phyloP scores from a whole-genome alignment of 2,113 vertebrate genomes.

The Amia ocellicauda region DNA sequence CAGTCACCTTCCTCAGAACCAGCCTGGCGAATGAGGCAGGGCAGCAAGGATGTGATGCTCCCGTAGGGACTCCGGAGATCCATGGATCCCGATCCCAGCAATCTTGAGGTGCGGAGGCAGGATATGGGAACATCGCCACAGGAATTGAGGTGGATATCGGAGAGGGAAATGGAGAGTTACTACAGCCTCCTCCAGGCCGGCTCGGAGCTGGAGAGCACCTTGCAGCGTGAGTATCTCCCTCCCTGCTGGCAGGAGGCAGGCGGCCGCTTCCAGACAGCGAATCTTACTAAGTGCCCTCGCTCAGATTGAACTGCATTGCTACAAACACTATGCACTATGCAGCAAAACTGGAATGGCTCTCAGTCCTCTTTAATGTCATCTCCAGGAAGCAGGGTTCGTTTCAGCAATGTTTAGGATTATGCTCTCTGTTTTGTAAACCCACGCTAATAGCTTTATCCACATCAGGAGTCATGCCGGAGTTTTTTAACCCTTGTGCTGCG shows the following conservation, averaged over 20 bases:
- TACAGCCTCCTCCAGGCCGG: constrained; percentile 72
- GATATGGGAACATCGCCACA: constrained; percentile 59
- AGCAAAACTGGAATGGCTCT: neutral
- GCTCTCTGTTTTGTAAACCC: too few relatives aligned
- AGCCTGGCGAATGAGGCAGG: constrained; percentile 14
- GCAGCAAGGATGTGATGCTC: constrained; percentile 51
- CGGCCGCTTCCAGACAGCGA: neutral
- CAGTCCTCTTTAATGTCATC: neutral
- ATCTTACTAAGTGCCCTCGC: neutral
- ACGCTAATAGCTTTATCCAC: constrained; percentile 8
- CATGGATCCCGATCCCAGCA: constrained; percentile 14
- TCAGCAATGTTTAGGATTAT: constrained; percentile 8
- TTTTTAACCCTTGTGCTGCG: constrained; percentile 1
- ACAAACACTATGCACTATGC: neutral
- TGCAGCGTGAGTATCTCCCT: constrained; percentile 67
- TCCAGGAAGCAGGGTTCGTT: neutral
- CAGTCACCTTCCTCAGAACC: constrained; percentile 4
- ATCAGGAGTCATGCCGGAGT: neutral
- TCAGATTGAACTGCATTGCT: constrained; percentile 11
- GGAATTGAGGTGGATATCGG: constrained; percentile 49
- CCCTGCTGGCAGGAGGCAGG: constrained; percentile 24
- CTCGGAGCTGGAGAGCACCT: constrained; percentile 67
- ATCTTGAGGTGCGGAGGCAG: neutral
- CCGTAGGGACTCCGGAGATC: constrained; percentile 16
- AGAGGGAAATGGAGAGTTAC: constrained; percentile 73